phyloP scores from a whole-genome alignment of 30 jellyfish, hydroid and myxozoan genomes.

The Haliclystus octoradiatus region DNA sequence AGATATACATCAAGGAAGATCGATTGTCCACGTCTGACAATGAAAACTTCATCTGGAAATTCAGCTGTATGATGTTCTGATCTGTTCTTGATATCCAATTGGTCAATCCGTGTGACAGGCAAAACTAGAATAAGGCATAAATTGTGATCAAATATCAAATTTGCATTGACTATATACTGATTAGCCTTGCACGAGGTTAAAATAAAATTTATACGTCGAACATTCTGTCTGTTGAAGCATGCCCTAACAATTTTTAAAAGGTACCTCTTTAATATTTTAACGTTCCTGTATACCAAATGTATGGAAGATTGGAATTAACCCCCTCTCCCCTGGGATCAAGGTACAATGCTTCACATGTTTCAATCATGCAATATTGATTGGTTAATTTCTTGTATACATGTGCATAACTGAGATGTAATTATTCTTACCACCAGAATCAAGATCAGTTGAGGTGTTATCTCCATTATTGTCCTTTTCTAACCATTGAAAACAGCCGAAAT shows the following conservation, averaged over 20 bases:
- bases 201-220: too few relatives aligned
- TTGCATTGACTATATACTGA: too few relatives aligned
- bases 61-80: constrained; percentile 65
- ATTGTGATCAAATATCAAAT: too few relatives aligned
- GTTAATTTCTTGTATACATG: too few relatives aligned
- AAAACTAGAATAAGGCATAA: constrained; percentile 25
- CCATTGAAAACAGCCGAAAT: not conserved
- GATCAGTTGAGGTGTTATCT: not conserved
- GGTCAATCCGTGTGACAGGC: constrained; percentile 46
- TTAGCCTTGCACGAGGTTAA: too few relatives aligned
- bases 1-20: constrained; percentile 32
- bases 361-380: too few relatives aligned
- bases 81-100: constrained; percentile 19
- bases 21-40: constrained; percentile 78
- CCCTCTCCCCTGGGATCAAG: not conserved
- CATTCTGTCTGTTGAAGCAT: too few relatives aligned
- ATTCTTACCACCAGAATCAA: not conserved
- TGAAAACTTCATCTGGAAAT: constrained; percentile 32
- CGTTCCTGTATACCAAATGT: not conserved
- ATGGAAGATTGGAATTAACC: not conserved
- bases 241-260: too few relatives aligned
- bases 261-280: too few relatives aligned
- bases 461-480: not conserved
- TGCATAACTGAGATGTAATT: too few relatives aligned
- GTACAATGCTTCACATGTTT: too few relatives aligned